These are phyloP conservation scores for Serinus canaria DNA, from an alignment of 2,113 vertebrate species.

Conservation along the genomic window DNA sequence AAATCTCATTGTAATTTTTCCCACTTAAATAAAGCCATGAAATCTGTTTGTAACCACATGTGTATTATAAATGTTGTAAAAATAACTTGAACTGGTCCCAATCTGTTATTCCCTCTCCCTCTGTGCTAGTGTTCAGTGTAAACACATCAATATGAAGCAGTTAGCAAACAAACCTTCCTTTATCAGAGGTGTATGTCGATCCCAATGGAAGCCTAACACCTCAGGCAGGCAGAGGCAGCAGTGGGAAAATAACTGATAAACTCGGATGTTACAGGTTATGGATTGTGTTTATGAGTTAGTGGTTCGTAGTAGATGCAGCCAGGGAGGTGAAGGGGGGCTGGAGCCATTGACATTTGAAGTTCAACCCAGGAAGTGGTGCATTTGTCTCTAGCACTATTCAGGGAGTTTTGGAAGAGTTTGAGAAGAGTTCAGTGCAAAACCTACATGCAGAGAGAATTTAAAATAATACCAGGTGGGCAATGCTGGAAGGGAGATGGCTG, in stretches of 20 bases:
- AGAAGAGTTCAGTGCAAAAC: background rate
- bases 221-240: conserved; percentile 25
- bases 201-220: background rate
- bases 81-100: conserved; percentile 39
- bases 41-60: background rate
- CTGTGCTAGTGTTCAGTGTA: conserved; percentile 14
- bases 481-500: background rate
- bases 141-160: conserved; percentile 62
- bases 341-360: background rate
- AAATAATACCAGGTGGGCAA: background rate
- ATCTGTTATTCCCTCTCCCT: conserved; percentile 46
- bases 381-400: background rate
- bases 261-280: background rate
- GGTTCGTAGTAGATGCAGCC: background rate
- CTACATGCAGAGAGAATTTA: background rate
- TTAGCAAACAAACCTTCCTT: conserved; percentile 45
- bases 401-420: background rate
- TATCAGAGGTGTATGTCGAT: background rate
- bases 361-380: background rate
- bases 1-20: background rate
- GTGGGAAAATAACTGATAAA: conserved; percentile 14
- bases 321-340: background rate
- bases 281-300: background rate
- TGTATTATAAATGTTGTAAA: conserved; percentile 34
- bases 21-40: background rate